These are phyloP conservation scores for Heteropelma amictum DNA, from an alignment of 2,888 invertebrate genomes.

Conservation along the genomic window DNA sequence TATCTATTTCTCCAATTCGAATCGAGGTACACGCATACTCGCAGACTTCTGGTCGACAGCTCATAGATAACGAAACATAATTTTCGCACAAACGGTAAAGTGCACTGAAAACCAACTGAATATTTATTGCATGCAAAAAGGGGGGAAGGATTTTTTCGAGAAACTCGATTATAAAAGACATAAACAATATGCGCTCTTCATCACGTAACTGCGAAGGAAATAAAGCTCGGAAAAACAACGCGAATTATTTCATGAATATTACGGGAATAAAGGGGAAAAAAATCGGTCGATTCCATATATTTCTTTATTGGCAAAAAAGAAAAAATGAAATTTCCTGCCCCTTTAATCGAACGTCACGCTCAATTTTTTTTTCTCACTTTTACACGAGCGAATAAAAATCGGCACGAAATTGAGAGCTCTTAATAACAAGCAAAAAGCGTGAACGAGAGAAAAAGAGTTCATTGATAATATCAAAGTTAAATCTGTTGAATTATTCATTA, in stretches of 20 bases:
- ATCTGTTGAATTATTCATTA: constrained; percentile 50
- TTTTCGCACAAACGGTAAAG: constrained; percentile 47
- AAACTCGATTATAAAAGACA: too few species aligned
- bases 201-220: too few species aligned
- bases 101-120: constrained; percentile 3
- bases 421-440: constrained; percentile 27
- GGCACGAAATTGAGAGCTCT: constrained; percentile 25
- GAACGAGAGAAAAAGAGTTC: constrained; percentile 3
- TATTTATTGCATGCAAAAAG: constrained; percentile 35
- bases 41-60: background rate
- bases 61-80: constrained; percentile 36
- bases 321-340: background rate
- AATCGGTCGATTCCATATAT: too few species aligned
- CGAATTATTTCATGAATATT: too few species aligned
- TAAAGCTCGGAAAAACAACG: too few species aligned
- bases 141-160: too few species aligned
- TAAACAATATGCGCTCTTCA: too few species aligned
- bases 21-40: too few species aligned
- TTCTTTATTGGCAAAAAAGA: background rate
- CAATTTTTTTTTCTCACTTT: constrained; percentile 5
- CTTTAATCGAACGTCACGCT: background rate
- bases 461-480: constrained; percentile 28
- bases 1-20: background rate
- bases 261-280: too few species aligned
- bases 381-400: background rate